Evolutionary conservation across 2,888 invertebrate species (phyloP).

Genomic region (Siphonodentalium dalli): DNA sequence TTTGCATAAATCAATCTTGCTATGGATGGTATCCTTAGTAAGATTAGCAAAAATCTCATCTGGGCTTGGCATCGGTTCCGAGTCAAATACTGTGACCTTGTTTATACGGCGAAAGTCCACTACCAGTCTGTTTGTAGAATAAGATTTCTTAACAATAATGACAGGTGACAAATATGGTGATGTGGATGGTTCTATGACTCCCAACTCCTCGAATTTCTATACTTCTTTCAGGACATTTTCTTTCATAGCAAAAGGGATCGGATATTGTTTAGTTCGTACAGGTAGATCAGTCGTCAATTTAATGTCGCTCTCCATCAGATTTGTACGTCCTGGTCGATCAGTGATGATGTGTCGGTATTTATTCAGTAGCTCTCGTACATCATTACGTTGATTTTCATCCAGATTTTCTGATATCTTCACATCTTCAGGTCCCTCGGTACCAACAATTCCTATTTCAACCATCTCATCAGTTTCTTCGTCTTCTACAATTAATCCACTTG

Average conservation of each 20-base stretch:
- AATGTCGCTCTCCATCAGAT: constrained; percentile 7
- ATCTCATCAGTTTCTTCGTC: no score
- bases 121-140: constrained; percentile 27
- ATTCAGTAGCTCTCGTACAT: no score
- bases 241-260: constrained; percentile 17
- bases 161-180: constrained; percentile 28
- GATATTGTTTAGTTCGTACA: constrained; percentile 17
- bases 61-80: constrained; percentile 27
- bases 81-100: constrained; percentile 27
- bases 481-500: no score
- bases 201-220: constrained; percentile 20
- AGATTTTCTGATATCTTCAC: neutral
- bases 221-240: constrained; percentile 16
- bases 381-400: neutral
- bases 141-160: constrained; percentile 26
- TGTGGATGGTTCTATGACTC: constrained; percentile 23
- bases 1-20: no score
- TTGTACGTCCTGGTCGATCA: constrained; percentile 16
- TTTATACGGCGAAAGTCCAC: constrained; percentile 31
- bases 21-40: no score
- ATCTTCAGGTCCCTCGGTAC: neutral
- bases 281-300: constrained; percentile 14
- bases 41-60: constrained; percentile 27
- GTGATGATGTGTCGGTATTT: no score
- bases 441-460: no score